phyloP scores from a whole-genome alignment of 2,888 invertebrate genomes.

The Leptogaster cylindrica region DNA sequence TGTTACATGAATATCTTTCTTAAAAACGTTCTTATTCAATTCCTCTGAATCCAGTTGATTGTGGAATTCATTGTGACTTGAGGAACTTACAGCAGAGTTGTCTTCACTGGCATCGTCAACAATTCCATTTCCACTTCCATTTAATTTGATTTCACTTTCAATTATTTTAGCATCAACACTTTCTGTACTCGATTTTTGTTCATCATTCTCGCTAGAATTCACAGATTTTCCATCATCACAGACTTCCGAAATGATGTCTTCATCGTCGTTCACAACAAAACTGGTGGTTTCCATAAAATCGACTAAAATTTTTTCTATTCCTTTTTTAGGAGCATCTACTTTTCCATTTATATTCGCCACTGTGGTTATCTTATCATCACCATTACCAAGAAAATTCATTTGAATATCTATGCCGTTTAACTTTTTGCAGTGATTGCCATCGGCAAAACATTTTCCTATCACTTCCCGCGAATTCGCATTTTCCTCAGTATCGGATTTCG shows the following conservation, averaged over 20 bases:
- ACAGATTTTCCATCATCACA: neutral
- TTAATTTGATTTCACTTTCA: neutral
- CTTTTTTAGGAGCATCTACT: neutral
- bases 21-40: too few species aligned
- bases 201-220: neutral
- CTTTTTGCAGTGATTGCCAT: neutral
- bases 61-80: too few species aligned
- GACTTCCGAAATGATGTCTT: neutral
- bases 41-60: too few species aligned
- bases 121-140: too few species aligned
- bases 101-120: too few species aligned
- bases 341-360: slow-evolving; percentile 21
- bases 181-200: neutral
- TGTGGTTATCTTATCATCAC: slow-evolving; percentile 23
- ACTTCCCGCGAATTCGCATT: slow-evolving; percentile 42
- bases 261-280: neutral
- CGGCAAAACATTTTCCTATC: slow-evolving; percentile 6
- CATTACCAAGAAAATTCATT: neutral
- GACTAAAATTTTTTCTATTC: neutral
- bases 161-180: neutral
- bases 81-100: too few species aligned
- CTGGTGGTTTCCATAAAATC: too few species aligned
- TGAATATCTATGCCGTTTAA: neutral
- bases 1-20: too few species aligned
- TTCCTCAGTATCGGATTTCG: slow-evolving; percentile 28